Evolutionary conservation across 1,140 invertebrate species (phyloP).

Genomic region (Ephestia elutella): DNA sequence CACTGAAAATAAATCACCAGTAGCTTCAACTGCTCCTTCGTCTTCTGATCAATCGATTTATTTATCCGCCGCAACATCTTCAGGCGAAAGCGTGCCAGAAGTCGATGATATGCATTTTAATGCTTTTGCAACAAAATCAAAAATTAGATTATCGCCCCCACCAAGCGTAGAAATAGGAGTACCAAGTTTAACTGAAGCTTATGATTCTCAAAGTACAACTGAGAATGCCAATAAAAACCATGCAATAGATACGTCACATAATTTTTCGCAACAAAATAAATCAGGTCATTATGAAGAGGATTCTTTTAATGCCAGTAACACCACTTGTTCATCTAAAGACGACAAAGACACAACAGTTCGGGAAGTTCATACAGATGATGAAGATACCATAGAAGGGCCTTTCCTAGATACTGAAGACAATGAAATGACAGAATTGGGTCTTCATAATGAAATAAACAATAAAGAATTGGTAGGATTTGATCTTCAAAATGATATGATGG

Average conservation of each 20-base stretch:
- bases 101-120: constrained; percentile 51
- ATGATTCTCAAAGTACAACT: neutral
- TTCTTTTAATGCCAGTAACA: constrained; percentile 24
- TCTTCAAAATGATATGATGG: constrained; percentile 39
- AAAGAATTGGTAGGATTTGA: constrained; percentile 29
- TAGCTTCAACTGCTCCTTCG: constrained; percentile 15
- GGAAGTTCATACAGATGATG: constrained; percentile 60
- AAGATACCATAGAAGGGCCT: constrained; percentile 68
- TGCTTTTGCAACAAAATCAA: constrained; percentile 47
- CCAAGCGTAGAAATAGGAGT: neutral
- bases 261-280: neutral
- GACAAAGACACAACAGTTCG: constrained; percentile 33
- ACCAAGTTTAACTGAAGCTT: neutral
- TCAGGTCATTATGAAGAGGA: constrained; percentile 24
- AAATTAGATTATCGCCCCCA: constrained; percentile 35
- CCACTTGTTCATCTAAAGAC: constrained; percentile 40
- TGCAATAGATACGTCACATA: neutral
- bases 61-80: constrained; percentile 30
- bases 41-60: constrained; percentile 37
- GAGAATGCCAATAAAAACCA: neutral
- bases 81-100: constrained; percentile 39
- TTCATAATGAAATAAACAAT: constrained; percentile 24
- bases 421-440: constrained; percentile 28
- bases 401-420: constrained; percentile 48
- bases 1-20: constrained; percentile 10